Evolutionary conservation across 2,113 vertebrate species (phyloP), one percentile per base, ranked within the genome.

Genomic region (Ictidomys tridecemlineatus): DNA sequence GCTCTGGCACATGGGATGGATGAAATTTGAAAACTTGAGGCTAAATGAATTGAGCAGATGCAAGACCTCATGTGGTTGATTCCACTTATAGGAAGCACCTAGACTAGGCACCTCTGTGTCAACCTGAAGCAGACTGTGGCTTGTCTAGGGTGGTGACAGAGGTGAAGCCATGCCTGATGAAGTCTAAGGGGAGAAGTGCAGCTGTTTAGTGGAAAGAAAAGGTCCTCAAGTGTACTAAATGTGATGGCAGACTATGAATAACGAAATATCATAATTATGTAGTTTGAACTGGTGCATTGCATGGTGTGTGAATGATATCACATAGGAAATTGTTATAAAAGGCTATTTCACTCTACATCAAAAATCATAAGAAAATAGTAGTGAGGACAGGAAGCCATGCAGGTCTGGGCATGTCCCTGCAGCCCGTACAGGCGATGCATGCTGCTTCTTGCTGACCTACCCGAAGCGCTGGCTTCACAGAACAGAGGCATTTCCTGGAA

Each of bases 321-420:
- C 51, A 76, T 32, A 76, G 13, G 14, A 76, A 34, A 32, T 39
- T 26, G 11, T 42, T 24, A 14, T 32, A 89, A 61, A 34, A 61
- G 13, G 39, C 53, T 99, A 99, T 99, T 99, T 99, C 99, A 98
- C 99, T 99, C 99, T 99, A 99, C 98, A 99, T 99, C 99, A 98
- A 99, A 98, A 99, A 99, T 98, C 99, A 99, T 98, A 99, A 98
- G 99, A 99, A 99, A 99, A 98, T 99, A 98, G 98, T 98, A 99
- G 99, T 98, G 98, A 98, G 98, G 98, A 99, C 98, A 98, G 97
- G 97, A 98, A 98, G 98, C 98, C 98, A 98, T 1, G 58, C 22
- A 61, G 58, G 22, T 26, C 8, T 6, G 58, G 22, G 22, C 58
- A 26, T 24, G 22, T 61, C 22, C 22, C 56, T 0, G 56, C 20